Evolutionary conservation across 2,113 vertebrate species (phyloP).

Genomic region (Willisornis vidua): DNA sequence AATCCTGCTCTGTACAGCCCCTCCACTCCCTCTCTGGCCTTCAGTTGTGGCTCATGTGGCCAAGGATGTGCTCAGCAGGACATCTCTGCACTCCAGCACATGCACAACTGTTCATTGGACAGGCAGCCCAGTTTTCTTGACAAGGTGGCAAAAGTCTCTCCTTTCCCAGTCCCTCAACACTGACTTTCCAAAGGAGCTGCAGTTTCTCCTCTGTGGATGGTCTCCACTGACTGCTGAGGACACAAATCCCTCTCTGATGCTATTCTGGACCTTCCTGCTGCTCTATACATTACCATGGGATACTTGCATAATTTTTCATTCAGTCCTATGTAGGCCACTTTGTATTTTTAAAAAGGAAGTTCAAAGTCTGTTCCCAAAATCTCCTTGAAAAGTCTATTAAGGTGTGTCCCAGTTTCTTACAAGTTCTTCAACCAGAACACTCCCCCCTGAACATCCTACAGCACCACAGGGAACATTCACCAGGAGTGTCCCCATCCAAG

Average conservation of each 20-base stretch:
- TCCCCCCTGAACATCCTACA: not conserved
- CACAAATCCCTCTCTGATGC: slow-evolving; percentile 18
- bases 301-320: not conserved
- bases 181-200: not conserved
- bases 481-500: rapidly evolving
- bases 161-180: not conserved
- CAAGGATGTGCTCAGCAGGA: not conserved
- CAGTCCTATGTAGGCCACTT: slow-evolving; percentile 43
- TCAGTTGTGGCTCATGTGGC: not conserved
- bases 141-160: not conserved
- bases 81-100: not conserved
- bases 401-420: not conserved
- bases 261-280: slow-evolving; percentile 19
- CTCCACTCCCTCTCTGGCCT: not conserved
- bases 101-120: rapidly evolving
- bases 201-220: not conserved
- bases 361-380: slow-evolving; percentile 39
- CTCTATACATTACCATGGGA: slow-evolving; percentile 17
- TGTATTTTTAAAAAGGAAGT: slow-evolving; percentile 40
- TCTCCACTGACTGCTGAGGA: not conserved
- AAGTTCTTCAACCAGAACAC: not conserved
- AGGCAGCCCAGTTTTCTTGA: not conserved
- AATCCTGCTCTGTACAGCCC: not conserved
- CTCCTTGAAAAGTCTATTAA: slow-evolving; percentile 30
- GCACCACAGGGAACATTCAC: not conserved